These are phyloP conservation scores for Thinocorus orbignyianus DNA, from an alignment of 2,113 vertebrate species.

Conservation along the genomic window DNA sequence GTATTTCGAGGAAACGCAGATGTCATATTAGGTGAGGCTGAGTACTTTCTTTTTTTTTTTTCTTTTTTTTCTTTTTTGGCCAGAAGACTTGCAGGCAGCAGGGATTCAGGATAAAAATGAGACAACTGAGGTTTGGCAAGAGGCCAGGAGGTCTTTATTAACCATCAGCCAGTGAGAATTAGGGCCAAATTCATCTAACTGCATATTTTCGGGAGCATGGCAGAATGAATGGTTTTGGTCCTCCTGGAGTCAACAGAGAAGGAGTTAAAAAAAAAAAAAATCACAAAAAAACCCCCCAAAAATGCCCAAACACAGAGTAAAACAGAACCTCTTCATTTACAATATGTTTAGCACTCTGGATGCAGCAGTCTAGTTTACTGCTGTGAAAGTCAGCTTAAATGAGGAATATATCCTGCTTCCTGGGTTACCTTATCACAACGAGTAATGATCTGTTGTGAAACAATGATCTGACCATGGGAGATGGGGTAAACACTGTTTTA, in stretches of 20 bases:
- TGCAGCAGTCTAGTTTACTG: background rate
- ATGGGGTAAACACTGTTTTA: background rate
- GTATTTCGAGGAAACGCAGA: background rate
- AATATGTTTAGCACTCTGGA: background rate
- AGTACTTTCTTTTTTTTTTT: background rate
- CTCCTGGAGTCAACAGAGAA: fast-evolving
- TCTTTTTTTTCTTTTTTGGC: background rate
- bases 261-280: background rate
- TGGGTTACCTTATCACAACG: background rate
- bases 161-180: background rate
- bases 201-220: background rate
- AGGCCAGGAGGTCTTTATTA: background rate
- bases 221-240: background rate
- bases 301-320: background rate
- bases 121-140: background rate
- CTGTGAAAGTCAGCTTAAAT: background rate
- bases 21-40: background rate
- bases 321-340: background rate
- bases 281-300: background rate
- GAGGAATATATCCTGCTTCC: background rate
- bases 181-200: background rate
- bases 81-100: background rate
- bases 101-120: background rate
- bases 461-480: background rate
- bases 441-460: background rate